Evolutionary conservation across 2,113 vertebrate species (phyloP), one percentile per base, ranked within the genome.

Genomic region (Festucalex cinctus): DNA sequence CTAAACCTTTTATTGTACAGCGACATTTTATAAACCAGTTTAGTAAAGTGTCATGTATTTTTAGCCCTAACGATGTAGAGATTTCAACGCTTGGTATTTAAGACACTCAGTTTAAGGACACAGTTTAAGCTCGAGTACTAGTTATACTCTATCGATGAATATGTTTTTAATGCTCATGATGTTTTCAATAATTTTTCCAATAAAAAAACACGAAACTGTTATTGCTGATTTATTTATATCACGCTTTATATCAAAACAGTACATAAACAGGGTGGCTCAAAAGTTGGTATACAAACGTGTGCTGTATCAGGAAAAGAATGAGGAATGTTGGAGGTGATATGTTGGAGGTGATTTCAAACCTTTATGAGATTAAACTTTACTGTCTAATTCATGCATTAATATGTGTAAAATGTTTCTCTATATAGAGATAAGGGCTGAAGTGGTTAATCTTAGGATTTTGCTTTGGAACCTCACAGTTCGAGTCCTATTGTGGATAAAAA

Each of bases 1-100:
- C 79, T 80, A 67, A 90, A 85, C 83, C 71, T 89, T 79, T 84
- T 88, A 86, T 85, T 90, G 86, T 83, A 87, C 86, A 89, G 77
- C 90, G 80, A 81, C 90, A 86, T 90, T 90, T 83, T 84, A 88
- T 86, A 79, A 83, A 79, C 86, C 74, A 85, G 73, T 86, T 88
- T 83, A 88, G 74, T 78, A 82, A 78, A 89, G 85, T 88, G 85
- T 88, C 80, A 80, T 62, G 83, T 91, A 80, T 89, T 86, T 89
- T 91, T 90, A 90, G 88, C 85, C 77, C 82, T 82, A 71, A 73
- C 77, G 68, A 41, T 87, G 68, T 90, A 90, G 86, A 65, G 82
- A 83, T 83, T 80, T 83, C 46, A 81, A 76, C 63, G 86, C 84
- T 88, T 79, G 80, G 80, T 85, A 89, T 88, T 86, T 86, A 83